A percentile compares a stretch with the other conserved stretches of the same genome.
These are phyloP conservation scores for Cervus canadensis DNA, from an alignment of 2,113 vertebrate species.

Conservation along the genomic window DNA sequence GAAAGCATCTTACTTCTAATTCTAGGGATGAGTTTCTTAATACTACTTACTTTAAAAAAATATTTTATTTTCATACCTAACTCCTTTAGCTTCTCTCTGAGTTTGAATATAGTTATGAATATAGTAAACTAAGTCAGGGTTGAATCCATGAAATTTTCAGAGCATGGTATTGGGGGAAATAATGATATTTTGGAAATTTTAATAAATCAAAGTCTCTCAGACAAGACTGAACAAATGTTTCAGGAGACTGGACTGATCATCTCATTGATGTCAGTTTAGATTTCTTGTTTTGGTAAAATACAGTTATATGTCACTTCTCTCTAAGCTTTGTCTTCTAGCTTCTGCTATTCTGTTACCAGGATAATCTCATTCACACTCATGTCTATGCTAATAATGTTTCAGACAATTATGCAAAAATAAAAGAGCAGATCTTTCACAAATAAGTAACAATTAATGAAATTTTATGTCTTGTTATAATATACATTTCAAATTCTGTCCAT, in stretches of 20 bases:
- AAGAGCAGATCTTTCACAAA: neutral
- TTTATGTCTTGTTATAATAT: neutral
- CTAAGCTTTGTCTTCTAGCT: neutral
- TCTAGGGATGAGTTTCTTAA: neutral
- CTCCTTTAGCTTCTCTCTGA: neutral
- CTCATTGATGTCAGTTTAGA: neutral
- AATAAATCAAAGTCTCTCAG: neutral
- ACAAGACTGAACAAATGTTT: neutral
- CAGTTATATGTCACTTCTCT: neutral
- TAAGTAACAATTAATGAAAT: neutral
- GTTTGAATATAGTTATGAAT: neutral
- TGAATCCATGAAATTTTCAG: neutral
- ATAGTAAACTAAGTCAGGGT: neutral
- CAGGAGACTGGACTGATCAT: neutral
- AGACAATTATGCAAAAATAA: neutral
- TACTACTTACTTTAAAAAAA: neutral
- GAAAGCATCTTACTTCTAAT: neutral
- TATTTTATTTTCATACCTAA: neutral
- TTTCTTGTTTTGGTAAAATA: neutral
- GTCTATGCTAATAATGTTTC: neutral
- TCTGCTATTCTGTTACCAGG: neutral
- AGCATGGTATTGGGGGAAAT: neutral
- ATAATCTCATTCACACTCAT: neutral
- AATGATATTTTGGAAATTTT: neutral
- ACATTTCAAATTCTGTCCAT: neutral